Evolutionary conservation across 2,797 vertebrate species (phyloP), one percentile per base, ranked within the genome.

Genomic region (Sebastes diploproa): DNA sequence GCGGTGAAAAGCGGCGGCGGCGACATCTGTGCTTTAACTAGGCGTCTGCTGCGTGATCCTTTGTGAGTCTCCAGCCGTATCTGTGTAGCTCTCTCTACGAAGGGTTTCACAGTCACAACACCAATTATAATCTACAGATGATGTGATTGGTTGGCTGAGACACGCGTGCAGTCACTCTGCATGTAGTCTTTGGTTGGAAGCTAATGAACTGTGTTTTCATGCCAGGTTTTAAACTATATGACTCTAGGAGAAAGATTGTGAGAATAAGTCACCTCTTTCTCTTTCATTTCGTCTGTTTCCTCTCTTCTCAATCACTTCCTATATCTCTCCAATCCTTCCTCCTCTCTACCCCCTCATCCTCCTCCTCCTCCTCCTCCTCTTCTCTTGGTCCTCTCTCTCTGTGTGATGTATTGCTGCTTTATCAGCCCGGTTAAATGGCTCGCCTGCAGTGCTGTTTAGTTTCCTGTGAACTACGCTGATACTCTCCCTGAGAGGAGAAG

Each of bases 361-460:
- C 22, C n/a, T 60, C 12, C 27, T 71, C 64, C 25, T 71, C 64
- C 10, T 29, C 16, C 16, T 13, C 20, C 29, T 46, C 72, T 13
- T 54, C 63, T 46, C 42, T 46, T 18, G 14, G 14, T 46, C 6
- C 12, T 5, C 54, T 2, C 63, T 25, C 52, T 34, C 65, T 59
- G 54, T 89, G 79, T 89, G 79, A 80, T 62, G 27, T 56, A 77
- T 60, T 18, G 69, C 78, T 63, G 69, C 77, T 78, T 83, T 79
- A 72, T 85, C 83, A 54, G 77, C 29, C 8, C 25, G 16, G 56
- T 85, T 76, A 55, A 86, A 82, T 42, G 81, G 22, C 61, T 80
- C 14, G 67, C 85, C 86, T 77, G 85, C 80, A 81, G 87, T 23
- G 79, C 73, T 75, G 76, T 84, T 89, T 69, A 78, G 83, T 79